A percentile compares a stretch with the other conserved stretches of the same genome.
These are phyloP conservation scores for Dendronephthya gigantea DNA, from an alignment of 64 coral and sea anemone genomes.

Conservation along the genomic window DNA sequence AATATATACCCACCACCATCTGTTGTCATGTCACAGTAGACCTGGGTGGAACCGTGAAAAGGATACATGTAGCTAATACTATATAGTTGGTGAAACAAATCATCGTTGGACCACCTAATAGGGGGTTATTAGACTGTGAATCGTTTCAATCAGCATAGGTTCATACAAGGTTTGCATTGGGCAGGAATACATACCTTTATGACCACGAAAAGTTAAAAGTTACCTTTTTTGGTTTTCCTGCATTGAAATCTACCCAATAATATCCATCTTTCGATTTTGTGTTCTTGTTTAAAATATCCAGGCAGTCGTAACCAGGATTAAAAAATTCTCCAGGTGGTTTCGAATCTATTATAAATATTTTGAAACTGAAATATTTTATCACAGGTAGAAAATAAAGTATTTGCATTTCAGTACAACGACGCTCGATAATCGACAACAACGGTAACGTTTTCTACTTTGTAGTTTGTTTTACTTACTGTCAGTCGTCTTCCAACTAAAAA, in stretches of 20 bases:
- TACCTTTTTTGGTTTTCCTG: not conserved
- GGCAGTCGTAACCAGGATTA: not conserved
- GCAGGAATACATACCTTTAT: no score
- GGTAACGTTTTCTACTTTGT: no score
- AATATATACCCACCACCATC: constrained; percentile 9
- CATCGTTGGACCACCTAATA: no score
- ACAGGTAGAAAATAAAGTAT: not conserved
- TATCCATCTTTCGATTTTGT: not conserved
- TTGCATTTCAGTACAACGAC: no score
- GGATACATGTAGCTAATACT: not conserved
- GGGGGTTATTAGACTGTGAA: no score
- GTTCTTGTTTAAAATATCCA: not conserved
- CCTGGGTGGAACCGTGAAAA: not conserved
- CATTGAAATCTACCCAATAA: not conserved
- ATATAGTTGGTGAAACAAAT: not conserved
- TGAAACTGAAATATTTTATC: not conserved
- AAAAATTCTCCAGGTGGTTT: not conserved
- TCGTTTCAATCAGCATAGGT: no score
- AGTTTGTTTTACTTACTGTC: not conserved
- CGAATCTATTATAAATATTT: not conserved
- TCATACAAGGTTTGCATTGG: no score
- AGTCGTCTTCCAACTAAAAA: not conserved
- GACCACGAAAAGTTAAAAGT: no score
- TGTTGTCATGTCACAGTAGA: not conserved
- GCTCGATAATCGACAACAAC: no score